Evolutionary conservation across 2,113 vertebrate species (phyloP), one percentile per base, ranked within the genome.

Genomic region (Heterocephalus glaber): DNA sequence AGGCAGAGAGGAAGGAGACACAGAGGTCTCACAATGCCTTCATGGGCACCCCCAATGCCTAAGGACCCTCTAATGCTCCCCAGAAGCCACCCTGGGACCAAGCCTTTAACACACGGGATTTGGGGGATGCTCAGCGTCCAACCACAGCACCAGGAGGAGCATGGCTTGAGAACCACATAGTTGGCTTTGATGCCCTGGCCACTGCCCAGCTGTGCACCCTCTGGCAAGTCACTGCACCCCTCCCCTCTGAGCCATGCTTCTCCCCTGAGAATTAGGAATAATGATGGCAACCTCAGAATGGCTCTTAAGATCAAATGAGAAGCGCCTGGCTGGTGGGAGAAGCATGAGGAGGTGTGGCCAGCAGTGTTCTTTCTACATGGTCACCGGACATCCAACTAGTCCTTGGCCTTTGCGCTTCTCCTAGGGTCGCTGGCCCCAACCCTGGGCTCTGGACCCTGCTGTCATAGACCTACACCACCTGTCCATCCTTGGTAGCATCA

Each of bases 401-500:
- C 56, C 26, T 66, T 60, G 7, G 7, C 58, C 20, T 8, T 1
- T 33, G 16, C 22, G 35, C 20, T 82, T 66, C 72, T 80, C 86
- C 72, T 47, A 10, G 54, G 47, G 54, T 35, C 52, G 49, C n/a
- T 41, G n/a, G 60, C 44, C 44, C 89, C 41, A 33, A 58, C 60
- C 30, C 61, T 61, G 1, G 6, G 30, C 41, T 56, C 90, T 7
- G 61, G 49, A 74, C 52, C 44, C 33, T 0, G 0, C 35, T 10
- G 11, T 54, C n/a, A 16, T 3, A 54, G 28, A 3, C 81, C n/a
- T 54, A 24, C 5, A 22, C 35, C 1, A 0, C 2, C 0, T 10
- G 20, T 41, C 22, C 3, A 0, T 22, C 63, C 77, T 74, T 2
- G 33, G 20, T 16, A 26, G 38, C 52, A 30, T 33, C 35, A 61